A percentile compares a stretch with the other conserved stretches of the same genome.
Evolutionary conservation across 2,797 vertebrate genomes (phyloP).

Genomic region (Acanthornis magna): DNA sequence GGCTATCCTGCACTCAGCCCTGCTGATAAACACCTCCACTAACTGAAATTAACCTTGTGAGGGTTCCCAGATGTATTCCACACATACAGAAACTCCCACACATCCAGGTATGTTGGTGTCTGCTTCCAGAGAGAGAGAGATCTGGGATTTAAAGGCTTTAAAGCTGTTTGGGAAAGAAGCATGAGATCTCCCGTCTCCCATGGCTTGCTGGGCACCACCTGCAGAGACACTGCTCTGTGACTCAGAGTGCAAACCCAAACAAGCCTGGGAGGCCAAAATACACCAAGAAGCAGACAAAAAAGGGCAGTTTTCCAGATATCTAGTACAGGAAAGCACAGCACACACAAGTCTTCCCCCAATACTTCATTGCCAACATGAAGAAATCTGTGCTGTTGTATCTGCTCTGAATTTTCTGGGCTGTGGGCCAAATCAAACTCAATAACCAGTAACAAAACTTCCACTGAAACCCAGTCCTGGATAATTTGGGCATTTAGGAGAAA

Average conservation of each 20-base stretch:
- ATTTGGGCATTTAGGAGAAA: neutral
- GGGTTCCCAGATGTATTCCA: neutral
- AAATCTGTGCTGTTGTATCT: neutral
- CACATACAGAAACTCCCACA: neutral
- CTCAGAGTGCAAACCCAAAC: neutral
- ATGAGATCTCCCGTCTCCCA: neutral
- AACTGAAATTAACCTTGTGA: neutral
- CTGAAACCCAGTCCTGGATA: neutral
- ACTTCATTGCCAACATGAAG: neutral
- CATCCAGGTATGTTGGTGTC: neutral
- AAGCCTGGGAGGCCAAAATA: neutral
- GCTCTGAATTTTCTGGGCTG: accelerated
- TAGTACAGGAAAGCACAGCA: neutral
- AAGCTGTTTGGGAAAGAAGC: neutral
- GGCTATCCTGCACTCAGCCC: neutral
- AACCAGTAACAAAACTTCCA: neutral
- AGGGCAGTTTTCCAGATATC: too few relatives aligned
- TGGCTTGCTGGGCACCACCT: accelerated
- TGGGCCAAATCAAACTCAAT: neutral
- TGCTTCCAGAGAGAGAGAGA: neutral
- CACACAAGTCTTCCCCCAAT: accelerated
- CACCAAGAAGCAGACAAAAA: neutral
- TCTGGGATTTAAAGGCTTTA: neutral
- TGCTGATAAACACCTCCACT: neutral
- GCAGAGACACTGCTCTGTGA: neutral